These are phyloP conservation scores for Neodiprion fabricii DNA, from an alignment of 1,140 invertebrate genomes.

Conservation along the genomic window DNA sequence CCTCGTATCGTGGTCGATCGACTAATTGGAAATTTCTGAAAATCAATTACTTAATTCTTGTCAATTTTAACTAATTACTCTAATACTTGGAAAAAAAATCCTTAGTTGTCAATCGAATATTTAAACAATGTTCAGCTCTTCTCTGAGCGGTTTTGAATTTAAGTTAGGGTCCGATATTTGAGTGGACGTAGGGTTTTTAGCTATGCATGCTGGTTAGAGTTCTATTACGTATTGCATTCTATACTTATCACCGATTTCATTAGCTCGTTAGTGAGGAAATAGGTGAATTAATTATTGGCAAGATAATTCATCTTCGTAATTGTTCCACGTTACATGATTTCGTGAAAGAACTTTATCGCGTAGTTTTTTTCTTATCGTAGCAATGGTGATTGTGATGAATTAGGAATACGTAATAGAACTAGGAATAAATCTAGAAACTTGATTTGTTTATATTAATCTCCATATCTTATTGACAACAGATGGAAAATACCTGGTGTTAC, in stretches of 20 bases:
- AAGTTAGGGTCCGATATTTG: not conserved
- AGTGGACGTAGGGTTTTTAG: not conserved
- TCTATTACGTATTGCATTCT: not conserved
- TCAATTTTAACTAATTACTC: not conserved
- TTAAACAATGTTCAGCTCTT: too few species aligned
- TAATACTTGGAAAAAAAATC: not conserved
- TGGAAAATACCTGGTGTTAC: conserved; percentile 91
- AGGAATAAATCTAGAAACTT: not conserved
- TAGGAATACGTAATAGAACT: not conserved
- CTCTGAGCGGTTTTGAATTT: too few species aligned
- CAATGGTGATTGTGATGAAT: too few species aligned
- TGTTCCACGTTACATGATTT: too few species aligned
- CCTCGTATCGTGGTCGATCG: not conserved
- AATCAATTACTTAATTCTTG: too few species aligned
- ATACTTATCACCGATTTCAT: too few species aligned
- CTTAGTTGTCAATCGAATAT: not conserved
- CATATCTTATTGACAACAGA: conserved; percentile 64
- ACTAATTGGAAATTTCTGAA: too few species aligned
- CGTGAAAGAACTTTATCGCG: too few species aligned
- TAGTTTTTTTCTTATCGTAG: too few species aligned
- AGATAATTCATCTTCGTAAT: too few species aligned
- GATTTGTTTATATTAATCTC: conserved; percentile 23
- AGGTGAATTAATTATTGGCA: too few species aligned
- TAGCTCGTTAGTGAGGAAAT: too few species aligned
- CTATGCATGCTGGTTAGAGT: not conserved